phyloP scores from a whole-genome alignment of 2,888 invertebrate species.

The Scrobipalpa atriplicella region DNA sequence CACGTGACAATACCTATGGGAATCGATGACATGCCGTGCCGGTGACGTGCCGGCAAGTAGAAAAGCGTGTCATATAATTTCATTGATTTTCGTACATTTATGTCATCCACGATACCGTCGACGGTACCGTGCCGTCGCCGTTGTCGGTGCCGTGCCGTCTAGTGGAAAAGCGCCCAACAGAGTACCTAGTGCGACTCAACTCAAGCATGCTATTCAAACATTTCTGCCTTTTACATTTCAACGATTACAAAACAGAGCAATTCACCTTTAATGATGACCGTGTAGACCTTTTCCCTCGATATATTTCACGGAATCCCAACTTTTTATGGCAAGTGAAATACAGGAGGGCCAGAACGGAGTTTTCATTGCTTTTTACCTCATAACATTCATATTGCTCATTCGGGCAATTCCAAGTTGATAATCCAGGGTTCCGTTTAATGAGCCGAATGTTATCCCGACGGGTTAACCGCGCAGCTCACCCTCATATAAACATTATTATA shows the following conservation, averaged over 20 bases:
- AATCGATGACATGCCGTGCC: too few relatives aligned
- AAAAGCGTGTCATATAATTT: too few relatives aligned
- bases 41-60: too few relatives aligned
- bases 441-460: slow-evolving; percentile 63
- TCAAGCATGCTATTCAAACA: slow-evolving; percentile 56
- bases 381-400: slow-evolving; percentile 72
- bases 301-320: slow-evolving; percentile 71
- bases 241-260: slow-evolving; percentile 71
- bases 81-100: too few relatives aligned
- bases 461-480: slow-evolving; percentile 59
- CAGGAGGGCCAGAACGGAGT: slow-evolving; percentile 68
- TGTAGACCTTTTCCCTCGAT: slow-evolving; percentile 64
- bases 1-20: too few relatives aligned
- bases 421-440: slow-evolving; percentile 73
- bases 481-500: slow-evolving; percentile 32
- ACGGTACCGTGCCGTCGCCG: too few relatives aligned
- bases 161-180: too few relatives aligned
- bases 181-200: slow-evolving; percentile 36
- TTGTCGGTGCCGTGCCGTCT: too few relatives aligned
- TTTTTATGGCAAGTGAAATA: slow-evolving; percentile 75
- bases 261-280: slow-evolving; percentile 75
- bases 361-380: slow-evolving; percentile 77
- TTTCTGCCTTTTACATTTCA: slow-evolving; percentile 68
- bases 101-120: too few relatives aligned
- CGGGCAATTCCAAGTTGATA: slow-evolving; percentile 74